These are phyloP conservation scores for Spisula subtruncata DNA, from an alignment of 2,888 invertebrate species.

Conservation along the genomic window DNA sequence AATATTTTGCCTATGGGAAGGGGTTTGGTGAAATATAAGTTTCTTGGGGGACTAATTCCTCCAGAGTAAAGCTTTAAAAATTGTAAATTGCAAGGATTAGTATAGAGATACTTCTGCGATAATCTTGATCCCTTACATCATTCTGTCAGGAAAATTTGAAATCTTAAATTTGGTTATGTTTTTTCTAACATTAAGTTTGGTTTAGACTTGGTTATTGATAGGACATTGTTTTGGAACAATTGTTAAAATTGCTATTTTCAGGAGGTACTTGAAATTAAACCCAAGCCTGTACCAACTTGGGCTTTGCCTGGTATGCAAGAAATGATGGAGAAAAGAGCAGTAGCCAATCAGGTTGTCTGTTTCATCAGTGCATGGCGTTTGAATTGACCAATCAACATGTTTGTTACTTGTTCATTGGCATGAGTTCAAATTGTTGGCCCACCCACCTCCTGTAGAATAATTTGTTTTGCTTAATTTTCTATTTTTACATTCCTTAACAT, in stretches of 20 bases:
- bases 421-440: slow-evolving; percentile 14
- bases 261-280: slow-evolving; percentile 48
- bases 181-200: too few relatives aligned
- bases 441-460: background rate
- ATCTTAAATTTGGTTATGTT: too few relatives aligned
- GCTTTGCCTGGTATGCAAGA: slow-evolving; percentile 77
- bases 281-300: slow-evolving; percentile 74
- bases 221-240: slow-evolving; percentile 3
- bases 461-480: too few relatives aligned
- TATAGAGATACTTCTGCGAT: too few relatives aligned
- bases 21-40: too few relatives aligned
- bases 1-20: too few relatives aligned
- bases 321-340: slow-evolving; percentile 71
- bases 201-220: background rate
- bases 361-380: slow-evolving; percentile 59
- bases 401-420: slow-evolving; percentile 44
- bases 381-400: slow-evolving; percentile 34
- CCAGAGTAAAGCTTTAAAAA: too few relatives aligned
- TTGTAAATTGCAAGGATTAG: too few relatives aligned
- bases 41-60: too few relatives aligned
- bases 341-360: slow-evolving; percentile 66
- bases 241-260: slow-evolving; percentile 27
- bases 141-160: too few relatives aligned
- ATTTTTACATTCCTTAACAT: too few relatives aligned
- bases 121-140: too few relatives aligned